These are phyloP conservation scores for Stegodyphus mimosarum DNA, from an alignment of 1,140 invertebrate species.

Conservation along the genomic window DNA sequence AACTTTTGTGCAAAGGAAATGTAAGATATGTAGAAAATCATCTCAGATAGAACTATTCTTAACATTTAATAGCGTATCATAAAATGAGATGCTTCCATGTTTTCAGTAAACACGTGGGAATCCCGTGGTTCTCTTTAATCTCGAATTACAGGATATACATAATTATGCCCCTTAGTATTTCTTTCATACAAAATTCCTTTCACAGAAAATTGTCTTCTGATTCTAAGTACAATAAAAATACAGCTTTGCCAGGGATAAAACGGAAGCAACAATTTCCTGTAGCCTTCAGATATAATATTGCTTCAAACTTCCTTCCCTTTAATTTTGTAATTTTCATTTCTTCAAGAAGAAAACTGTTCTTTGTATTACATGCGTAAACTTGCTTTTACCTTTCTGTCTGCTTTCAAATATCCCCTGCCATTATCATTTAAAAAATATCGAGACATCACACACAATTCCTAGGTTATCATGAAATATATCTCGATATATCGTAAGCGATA, in stretches of 20 bases:
- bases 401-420: no score
- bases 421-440: no score
- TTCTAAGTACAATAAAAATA: conserved; percentile 38
- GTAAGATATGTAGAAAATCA: no score
- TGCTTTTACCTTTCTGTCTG: conserved; percentile 10
- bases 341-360: conserved; percentile 9
- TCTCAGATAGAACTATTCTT: no score
- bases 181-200: conserved; percentile 11
- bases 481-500: no score
- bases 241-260: conserved; percentile 17
- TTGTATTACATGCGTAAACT: neutral
- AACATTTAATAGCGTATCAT: neutral
- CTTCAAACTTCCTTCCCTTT: conserved; percentile 12
- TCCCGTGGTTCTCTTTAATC: conserved; percentile 32
- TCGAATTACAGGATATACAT: conserved; percentile 40
- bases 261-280: conserved; percentile 29
- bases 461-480: no score
- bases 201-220: conserved; percentile 28
- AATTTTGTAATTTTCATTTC: neutral
- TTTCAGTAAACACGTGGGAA: conserved; percentile 47
- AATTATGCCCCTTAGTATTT: conserved; percentile 16
- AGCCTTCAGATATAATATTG: conserved; percentile 18
- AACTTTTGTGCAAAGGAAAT: no score
- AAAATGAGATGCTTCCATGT: conserved; percentile 33
- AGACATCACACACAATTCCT: no score